Conservation (phyloP, 2,888 invertebrate species). For the Drosophila pseudotakahashii region DNA sequence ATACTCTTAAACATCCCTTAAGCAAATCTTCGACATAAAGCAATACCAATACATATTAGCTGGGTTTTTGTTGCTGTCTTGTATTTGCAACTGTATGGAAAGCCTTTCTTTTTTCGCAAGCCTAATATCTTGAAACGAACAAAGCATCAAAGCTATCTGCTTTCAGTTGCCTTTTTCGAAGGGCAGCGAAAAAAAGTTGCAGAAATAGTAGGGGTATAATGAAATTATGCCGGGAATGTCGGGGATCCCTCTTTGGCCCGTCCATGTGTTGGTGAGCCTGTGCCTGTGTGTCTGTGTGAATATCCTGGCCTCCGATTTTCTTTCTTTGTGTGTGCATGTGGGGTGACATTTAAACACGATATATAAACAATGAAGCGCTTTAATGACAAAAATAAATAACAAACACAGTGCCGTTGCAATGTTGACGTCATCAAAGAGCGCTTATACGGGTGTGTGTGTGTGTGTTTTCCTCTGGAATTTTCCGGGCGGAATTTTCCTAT, state of each 20-base stretch:
- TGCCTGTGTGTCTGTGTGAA: constrained; percentile 2
- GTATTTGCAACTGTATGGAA: no score
- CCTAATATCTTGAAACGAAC: constrained; percentile 13
- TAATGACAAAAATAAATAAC: constrained; percentile 70
- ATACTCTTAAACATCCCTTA: no score
- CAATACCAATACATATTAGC: no score
- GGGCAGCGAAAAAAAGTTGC: neutral
- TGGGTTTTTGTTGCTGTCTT: no score
- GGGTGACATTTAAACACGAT: constrained; percentile 63
- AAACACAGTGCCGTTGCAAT: constrained; percentile 60
- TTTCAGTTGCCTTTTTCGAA: constrained; percentile 16
- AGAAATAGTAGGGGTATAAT: constrained; percentile 14
- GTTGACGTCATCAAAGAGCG: constrained; percentile 40
- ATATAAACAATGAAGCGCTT: constrained; percentile 61
- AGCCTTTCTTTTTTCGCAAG: neutral
- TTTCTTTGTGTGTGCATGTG: constrained; percentile 12
- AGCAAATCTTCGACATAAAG: no score
- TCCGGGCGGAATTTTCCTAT: constrained; percentile 11
- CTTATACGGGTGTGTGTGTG: constrained; percentile 17
- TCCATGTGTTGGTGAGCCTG: neutral
- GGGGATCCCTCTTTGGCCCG: neutral
- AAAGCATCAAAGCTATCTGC: constrained; percentile 28
- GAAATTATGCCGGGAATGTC: constrained; percentile 37
- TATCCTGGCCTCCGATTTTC: constrained; percentile 6
- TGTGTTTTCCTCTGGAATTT: constrained; percentile 9